phyloP scores from a whole-genome alignment of 2,888 invertebrate species.

The Zonitis immaculata region DNA sequence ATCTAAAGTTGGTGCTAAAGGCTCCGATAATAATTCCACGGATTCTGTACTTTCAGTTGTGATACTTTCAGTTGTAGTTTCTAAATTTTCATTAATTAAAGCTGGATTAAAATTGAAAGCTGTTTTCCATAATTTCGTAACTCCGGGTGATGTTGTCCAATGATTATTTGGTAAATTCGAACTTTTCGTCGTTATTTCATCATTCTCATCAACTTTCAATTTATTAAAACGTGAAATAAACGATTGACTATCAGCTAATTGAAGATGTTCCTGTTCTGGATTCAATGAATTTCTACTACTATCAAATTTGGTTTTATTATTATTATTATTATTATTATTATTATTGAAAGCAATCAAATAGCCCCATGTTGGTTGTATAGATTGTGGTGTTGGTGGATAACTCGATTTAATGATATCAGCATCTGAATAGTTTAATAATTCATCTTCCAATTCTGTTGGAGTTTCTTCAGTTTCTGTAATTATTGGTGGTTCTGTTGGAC shows the following conservation, averaged over 20 bases:
- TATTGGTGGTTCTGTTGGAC: slow-evolving; percentile 74
- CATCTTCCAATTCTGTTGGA: slow-evolving; percentile 53
- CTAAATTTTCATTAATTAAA: slow-evolving; percentile 60
- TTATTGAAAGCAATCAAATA: slow-evolving; percentile 39
- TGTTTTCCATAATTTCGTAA: slow-evolving; percentile 61
- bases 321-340: slow-evolving; percentile 22
- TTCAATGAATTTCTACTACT: slow-evolving; percentile 34
- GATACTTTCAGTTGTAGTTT: slow-evolving; percentile 29
- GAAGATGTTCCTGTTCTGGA: slow-evolving; percentile 58
- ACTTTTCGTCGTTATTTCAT: slow-evolving; percentile 20
- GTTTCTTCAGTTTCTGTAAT: slow-evolving; percentile 38
- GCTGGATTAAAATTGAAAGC: slow-evolving; percentile 68
- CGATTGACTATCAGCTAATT: slow-evolving; percentile 66
- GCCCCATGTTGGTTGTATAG: slow-evolving; percentile 40
- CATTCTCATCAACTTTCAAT: slow-evolving; percentile 46
- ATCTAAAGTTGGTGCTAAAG: slow-evolving; percentile 7
- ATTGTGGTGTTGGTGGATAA: slow-evolving; percentile 44
- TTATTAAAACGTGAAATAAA: slow-evolving; percentile 58
- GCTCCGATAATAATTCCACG: background rate
- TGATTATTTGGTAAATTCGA: slow-evolving; percentile 36
- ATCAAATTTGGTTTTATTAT: no score
- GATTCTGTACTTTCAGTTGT: slow-evolving; percentile 22
- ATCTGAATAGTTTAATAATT: slow-evolving; percentile 73
- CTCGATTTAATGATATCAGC: slow-evolving; percentile 50
- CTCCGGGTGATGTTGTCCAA: slow-evolving; percentile 46